Evolutionary conservation across 2,888 invertebrate genomes (phyloP).

Genomic region (Athalia cordata): DNA sequence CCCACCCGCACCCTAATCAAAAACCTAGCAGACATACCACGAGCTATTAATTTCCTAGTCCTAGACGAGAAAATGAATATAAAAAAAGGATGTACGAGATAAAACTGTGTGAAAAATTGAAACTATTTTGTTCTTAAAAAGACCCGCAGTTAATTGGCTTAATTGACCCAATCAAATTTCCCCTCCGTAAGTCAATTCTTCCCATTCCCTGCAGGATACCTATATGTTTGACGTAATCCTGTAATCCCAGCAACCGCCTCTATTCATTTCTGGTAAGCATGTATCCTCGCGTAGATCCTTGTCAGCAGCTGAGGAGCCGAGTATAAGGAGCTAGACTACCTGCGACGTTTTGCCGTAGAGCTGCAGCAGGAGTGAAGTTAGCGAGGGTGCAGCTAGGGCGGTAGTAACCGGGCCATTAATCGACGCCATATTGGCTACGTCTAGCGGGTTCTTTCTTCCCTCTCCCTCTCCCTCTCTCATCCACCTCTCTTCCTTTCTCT

Average conservation of each 20-base stretch:
- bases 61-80: no score
- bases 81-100: no score
- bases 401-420: conserved; percentile 63
- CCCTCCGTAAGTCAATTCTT: no score
- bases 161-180: no score
- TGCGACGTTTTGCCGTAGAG: conserved; percentile 36
- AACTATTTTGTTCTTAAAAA: no score
- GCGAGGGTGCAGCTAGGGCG: conserved; percentile 35
- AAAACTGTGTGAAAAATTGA: no score
- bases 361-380: conserved; percentile 31
- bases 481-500: conserved; percentile 20
- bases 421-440: conserved; percentile 66
- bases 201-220: background rate
- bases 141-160: no score
- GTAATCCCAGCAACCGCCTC: conserved; percentile 27
- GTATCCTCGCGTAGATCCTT: conserved; percentile 26
- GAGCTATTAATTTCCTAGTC: no score
- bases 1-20: no score
- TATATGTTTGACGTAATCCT: conserved; percentile 31
- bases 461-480: conserved; percentile 3
- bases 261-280: conserved; percentile 16
- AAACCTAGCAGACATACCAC: no score
- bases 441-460: conserved; percentile 51
- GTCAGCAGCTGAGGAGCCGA: conserved; percentile 27
- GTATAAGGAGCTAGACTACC: background rate